Percentiles rank a stretch among this genome's conserved stretches.
Conservation (phyloP, 2,888 invertebrate species). For the Anoncus sp. region DNA sequence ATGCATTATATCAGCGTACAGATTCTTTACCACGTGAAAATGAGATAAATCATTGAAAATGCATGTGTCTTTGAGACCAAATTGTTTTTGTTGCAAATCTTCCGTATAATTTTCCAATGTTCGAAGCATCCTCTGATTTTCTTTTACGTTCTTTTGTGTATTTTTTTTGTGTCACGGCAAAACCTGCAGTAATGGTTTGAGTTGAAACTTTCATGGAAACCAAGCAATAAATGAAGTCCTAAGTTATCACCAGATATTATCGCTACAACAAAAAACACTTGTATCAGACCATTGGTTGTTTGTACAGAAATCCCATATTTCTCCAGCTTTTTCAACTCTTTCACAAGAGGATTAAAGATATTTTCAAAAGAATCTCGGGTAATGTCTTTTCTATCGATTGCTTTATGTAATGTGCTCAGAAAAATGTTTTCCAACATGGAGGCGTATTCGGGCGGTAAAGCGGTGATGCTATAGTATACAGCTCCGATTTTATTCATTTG, state of each 20-base stretch:
- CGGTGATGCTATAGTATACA: conserved; percentile 51
- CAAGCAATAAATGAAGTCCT: conserved; percentile 57
- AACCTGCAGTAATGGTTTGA: conserved; percentile 59
- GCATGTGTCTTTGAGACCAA: conserved; percentile 28
- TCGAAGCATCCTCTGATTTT: conserved; percentile 26
- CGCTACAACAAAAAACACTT: conserved; percentile 55
- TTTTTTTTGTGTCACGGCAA: conserved; percentile 36
- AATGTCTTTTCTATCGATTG: conserved; percentile 18
- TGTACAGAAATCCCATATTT: conserved; percentile 53
- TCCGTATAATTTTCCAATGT: conserved; percentile 38
- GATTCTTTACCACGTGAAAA: conserved; percentile 47
- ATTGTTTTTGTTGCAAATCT: conserved; percentile 23
- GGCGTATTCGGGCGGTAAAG: conserved; percentile 43
- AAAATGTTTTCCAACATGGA: conserved; percentile 54
- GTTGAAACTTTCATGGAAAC: conserved; percentile 59
- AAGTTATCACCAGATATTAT: conserved; percentile 64
- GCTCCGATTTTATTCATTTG: conserved; percentile 51
- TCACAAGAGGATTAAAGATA: conserved; percentile 47
- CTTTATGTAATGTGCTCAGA: conserved; percentile 33
- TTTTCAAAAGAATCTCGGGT: conserved; percentile 10
- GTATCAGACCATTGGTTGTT: conserved; percentile 18
- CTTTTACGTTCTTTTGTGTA: conserved; percentile 13
- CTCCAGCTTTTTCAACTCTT: conserved; percentile 56
- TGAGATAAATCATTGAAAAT: conserved; percentile 27
- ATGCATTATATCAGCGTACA: conserved; percentile 58